Conservation (phyloP, 2,113 vertebrate species). For the Scolopax mira region DNA sequence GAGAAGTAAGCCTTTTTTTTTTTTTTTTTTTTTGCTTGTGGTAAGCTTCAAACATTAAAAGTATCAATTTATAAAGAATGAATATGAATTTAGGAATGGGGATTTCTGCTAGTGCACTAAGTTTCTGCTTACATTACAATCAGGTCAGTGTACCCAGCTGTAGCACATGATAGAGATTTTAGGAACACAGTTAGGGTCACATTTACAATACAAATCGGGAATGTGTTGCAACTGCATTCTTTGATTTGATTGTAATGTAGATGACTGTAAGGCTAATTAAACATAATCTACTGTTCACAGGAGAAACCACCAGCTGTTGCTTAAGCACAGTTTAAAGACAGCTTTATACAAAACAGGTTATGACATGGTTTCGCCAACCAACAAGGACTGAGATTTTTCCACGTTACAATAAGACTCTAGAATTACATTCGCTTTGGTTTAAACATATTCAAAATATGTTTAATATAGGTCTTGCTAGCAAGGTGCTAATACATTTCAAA, state of each 20-base stretch:
- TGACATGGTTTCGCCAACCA: slow-evolving; percentile 41
- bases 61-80: background rate
- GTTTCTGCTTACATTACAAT: background rate
- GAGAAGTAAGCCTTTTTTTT: background rate
- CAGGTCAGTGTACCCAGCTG: background rate
- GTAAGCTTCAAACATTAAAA: background rate
- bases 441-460: background rate
- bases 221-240: slow-evolving; percentile 63
- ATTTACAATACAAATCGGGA: slow-evolving; percentile 48
- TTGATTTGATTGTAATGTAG: slow-evolving; percentile 67
- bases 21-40: background rate
- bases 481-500: background rate
- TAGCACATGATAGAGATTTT: slow-evolving; percentile 45
- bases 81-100: background rate
- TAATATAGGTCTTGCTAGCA: background rate
- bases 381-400: slow-evolving; percentile 31
- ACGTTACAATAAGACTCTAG: slow-evolving; percentile 6
- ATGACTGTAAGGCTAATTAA: slow-evolving; percentile 65
- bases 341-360: slow-evolving; percentile 56
- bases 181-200: slow-evolving; percentile 54
- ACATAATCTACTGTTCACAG: slow-evolving; percentile 32
- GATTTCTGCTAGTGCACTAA: background rate
- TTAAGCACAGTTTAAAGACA: slow-evolving; percentile 57
- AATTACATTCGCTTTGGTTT: background rate
- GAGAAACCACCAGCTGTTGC: slow-evolving; percentile 61